Evolutionary conservation across 2,113 vertebrate genomes (phyloP), one percentile per base, ranked within the genome.

Genomic region (Malaclemys terrapin): DNA sequence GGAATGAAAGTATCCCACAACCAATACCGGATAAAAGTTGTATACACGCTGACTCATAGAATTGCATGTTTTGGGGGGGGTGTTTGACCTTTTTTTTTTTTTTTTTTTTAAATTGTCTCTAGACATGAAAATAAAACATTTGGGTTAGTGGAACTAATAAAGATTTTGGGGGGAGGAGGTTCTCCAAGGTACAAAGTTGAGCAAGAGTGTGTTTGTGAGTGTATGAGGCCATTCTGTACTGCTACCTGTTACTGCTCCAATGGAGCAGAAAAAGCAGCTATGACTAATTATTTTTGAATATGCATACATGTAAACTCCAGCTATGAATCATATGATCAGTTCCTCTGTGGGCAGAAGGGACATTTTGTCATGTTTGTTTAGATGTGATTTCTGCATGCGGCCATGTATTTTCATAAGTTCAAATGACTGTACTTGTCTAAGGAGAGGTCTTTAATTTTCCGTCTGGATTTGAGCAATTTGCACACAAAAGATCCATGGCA

Each of bases 381-480:
- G 84, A 87, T 95, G 87, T 91, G 91, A 97, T 94, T 96, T 97
- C 94, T 92, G 3, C 95, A 97, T 53, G 85, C 83, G 97, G 52
- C 76, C 76, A 1, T 91, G 12, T 94, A 82, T 98, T 97, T 98
- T 97, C 94, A 80, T 80, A 90, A 92, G 78, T 96, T 95, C 94
- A 97, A 96, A 96, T 98, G 96, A 95, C 97, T 96, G 25, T 95
- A 65, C 91, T 98, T 97, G 89, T 96, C 96, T 97, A 91, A 94
- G 89, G 85, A 98, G 86, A 97, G 95, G 92, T 93, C 95, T 98
- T 97, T 98, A 96, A 97, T 98, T 98, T 98, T 98, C 96, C 89
- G 72, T 94, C 91, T 97, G 96, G 95, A 97, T 95, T 93, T 45
- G 31, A 95, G 81, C 93, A 85, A 97, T 97, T 97, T 97, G 95